phyloP scores from a whole-genome alignment of 1,140 invertebrate species.

The Macrobrachium rosenbergii region DNA sequence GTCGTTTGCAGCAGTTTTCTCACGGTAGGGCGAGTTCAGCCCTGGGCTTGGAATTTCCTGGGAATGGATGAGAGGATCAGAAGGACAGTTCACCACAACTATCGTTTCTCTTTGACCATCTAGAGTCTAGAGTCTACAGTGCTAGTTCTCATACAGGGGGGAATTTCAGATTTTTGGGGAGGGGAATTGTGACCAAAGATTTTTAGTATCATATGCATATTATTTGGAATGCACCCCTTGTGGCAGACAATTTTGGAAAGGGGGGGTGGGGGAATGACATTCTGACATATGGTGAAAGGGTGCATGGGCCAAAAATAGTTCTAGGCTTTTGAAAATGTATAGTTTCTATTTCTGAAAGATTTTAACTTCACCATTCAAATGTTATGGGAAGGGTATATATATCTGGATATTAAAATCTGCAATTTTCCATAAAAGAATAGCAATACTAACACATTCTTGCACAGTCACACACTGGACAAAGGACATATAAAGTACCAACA shows the following conservation, averaged over 20 bases:
- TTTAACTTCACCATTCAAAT: neutral
- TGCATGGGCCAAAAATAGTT: neutral
- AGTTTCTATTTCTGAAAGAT: neutral
- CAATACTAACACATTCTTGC: neutral
- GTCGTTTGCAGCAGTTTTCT: constrained; percentile 66
- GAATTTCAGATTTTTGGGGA: too few relatives aligned
- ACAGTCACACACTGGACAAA: too few relatives aligned
- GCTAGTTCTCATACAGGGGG: too few relatives aligned
- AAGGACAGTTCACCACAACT: neutral
- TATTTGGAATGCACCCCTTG: too few relatives aligned
- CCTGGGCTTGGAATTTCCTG: constrained; percentile 30
- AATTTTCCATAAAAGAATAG: neutral
- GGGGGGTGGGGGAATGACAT: too few relatives aligned
- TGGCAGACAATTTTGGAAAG: too few relatives aligned
- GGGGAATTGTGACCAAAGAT: too few relatives aligned
- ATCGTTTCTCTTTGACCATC: too few relatives aligned
- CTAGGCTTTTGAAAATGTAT: too few relatives aligned
- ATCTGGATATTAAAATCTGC: neutral
- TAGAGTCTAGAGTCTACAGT: too few relatives aligned
- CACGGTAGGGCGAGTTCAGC: neutral
- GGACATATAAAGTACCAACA: neutral
- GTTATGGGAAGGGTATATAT: neutral
- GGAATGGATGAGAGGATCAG: neutral
- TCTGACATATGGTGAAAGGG: too few relatives aligned
- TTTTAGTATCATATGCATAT: too few relatives aligned